Evolutionary conservation across 2,113 vertebrate genomes (phyloP), one percentile per base, ranked within the genome.

Genomic region (Pardalotus punctatus): DNA sequence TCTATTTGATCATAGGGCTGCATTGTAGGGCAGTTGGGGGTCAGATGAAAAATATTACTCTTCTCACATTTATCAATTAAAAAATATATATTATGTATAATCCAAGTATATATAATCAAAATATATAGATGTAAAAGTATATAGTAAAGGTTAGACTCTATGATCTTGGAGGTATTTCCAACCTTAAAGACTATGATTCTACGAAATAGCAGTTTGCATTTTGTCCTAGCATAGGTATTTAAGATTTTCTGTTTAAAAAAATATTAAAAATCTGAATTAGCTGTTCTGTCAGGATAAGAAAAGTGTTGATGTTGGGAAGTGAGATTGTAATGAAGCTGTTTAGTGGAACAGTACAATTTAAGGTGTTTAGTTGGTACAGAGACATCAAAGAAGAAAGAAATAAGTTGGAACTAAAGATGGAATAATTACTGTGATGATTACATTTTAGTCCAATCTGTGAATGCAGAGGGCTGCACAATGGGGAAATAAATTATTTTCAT

Each of bases 381-480:
- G 88, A 77, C 78, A 74, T 47, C 51, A 91, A 90, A n/a, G 10
- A 53, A 73, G 50, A 91, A 96, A 90, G 33, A 96, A 80, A n/a
- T 22, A 90, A 76, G 20, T 50, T 90, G 82, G 28, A 78, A 79
- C 35, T 43, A 57, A 90, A 79, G 60, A 61, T 88, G 38, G 38
- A 93, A 81, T 92, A 91, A 65, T 97, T 76, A 50, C 69, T 74
- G 56, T 80, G 71, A 71, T 83, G 78, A 57, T 78, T 97, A 66
- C 64, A 53, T 94, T 94, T 86, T 66, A 51, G 53, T 64, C 72
- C 92, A 90, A 72, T 88, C 94, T 35, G n/a, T 91, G 82, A 81
- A 62, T 93, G 58, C 81, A 90, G 69, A 93, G 50, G 62, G 61
- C 71, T 93, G 35, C 21, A 5, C 9, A 47, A 72, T 74, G 50